Evolutionary conservation across 2,888 invertebrate species (phyloP), one percentile per base, ranked within the genome.

Genomic region (Melinaea menophilus): DNA sequence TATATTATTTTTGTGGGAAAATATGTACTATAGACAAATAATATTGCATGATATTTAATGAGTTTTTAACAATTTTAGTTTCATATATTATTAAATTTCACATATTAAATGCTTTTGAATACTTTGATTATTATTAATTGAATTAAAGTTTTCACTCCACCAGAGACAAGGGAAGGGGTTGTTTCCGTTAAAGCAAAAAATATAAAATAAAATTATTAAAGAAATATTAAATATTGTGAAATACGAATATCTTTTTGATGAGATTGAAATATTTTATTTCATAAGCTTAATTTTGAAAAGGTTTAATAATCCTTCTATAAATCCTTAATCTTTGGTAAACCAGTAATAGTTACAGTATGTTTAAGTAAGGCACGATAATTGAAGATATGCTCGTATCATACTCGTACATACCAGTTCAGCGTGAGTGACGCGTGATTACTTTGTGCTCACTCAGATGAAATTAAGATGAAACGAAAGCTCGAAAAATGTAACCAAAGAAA

Each of bases 291-390:
- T 7, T 41, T 41, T 41, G 41, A 9, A 9, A 11, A 3, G 9
- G 9, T 9, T 41, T 11, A 9, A 41, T 22, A 11, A n/a, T 51
- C 22, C 22, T 51, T 57, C 5, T 22, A 41, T 9, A 9, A 22
- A 46, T 13, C 33, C 35, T 56, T 72, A 69, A 62, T 74, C 74
- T 72, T 56, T 72, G 73, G 54, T 35, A 73, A 79, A 79, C 77
- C 73, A 80, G 82, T 80, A 81, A 80, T 78, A 73, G 80, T 79
- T 79, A 81, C 85, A 81, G 85, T 85, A 80, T 87, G 82, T 88
- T 89, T 89, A 89, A 89, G 89, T 89, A 90, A 86, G 89, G 90
- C 86, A 88, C 88, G 88, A 85, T 90, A 90, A 90, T 89, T 89
- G 88, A 86, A 88, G 88, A 86, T 88, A 88, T 85, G 84, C 81